A percentile compares a stretch with the other conserved stretches of the same genome.
Evolutionary conservation across 2,888 invertebrate genomes (phyloP).

Genomic region (Clistopyga incitator): DNA sequence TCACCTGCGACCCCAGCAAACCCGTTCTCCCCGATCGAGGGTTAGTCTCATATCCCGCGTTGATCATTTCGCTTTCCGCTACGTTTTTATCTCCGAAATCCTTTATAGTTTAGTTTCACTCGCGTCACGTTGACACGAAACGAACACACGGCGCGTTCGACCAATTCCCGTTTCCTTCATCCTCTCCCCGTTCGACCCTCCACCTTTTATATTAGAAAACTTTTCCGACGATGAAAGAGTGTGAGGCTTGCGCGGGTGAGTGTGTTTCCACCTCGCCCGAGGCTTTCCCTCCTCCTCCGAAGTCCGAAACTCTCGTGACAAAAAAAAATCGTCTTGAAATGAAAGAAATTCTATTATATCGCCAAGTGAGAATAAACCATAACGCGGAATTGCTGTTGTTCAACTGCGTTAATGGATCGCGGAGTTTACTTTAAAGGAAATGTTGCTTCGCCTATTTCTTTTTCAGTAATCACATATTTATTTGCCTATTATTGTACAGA

Average conservation of each 20-base stretch:
- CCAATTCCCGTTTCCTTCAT: constrained; percentile 56
- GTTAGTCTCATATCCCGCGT: constrained; percentile 63
- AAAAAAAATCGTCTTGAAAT: constrained; percentile 22
- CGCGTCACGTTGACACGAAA: constrained; percentile 52
- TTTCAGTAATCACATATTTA: neutral
- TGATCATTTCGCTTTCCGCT: constrained; percentile 1
- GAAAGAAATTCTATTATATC: constrained; percentile 18
- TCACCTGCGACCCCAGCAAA: constrained; percentile 80
- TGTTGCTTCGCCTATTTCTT: neutral
- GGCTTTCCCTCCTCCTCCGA: constrained; percentile 17
- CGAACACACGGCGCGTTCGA: constrained; percentile 32
- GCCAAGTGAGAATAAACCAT: constrained; percentile 23
- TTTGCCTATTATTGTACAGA: constrained; percentile 59
- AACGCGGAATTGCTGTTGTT: constrained; percentile 39
- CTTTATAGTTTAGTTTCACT: constrained; percentile 55
- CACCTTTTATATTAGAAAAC: constrained; percentile 64
- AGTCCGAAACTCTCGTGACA: constrained; percentile 38
- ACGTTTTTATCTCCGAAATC: constrained; percentile 14
- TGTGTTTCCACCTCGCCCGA: constrained; percentile 18
- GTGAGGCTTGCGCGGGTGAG: constrained; percentile 12
- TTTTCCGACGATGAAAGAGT: constrained; percentile 58
- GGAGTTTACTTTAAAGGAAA: neutral
- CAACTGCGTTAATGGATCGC: constrained; percentile 47
- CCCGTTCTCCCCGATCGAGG: constrained; percentile 70
- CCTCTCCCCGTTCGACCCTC: constrained; percentile 14